phyloP scores from a whole-genome alignment of 2,888 invertebrate species.

The Deilephila porcellus region DNA sequence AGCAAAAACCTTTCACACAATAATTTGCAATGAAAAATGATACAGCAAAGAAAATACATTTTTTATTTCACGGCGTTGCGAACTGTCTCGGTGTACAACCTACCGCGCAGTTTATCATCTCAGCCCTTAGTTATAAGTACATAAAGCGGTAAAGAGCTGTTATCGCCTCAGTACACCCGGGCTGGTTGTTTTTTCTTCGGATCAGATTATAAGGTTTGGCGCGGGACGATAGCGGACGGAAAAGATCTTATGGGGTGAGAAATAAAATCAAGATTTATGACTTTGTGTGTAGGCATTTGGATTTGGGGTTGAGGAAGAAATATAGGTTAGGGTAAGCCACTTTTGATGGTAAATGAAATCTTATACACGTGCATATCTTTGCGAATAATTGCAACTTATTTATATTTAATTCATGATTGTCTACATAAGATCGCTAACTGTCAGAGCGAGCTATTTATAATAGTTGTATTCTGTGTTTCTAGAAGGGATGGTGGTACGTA shows the following conservation, averaged over 20 bases:
- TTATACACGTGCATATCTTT: no score
- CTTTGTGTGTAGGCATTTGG: neutral
- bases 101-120: conserved; percentile 21
- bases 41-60: neutral
- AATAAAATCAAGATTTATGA: conserved; percentile 19
- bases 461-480: no score
- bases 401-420: no score
- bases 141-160: conserved; percentile 17
- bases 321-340: no score
- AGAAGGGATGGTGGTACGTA: no score
- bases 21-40: neutral
- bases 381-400: no score
- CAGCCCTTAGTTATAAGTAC: conserved; percentile 21
- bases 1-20: neutral
- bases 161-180: conserved; percentile 16
- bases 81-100: neutral
- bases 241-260: conserved; percentile 11
- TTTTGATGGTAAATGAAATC: no score
- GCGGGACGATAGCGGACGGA: conserved; percentile 10
- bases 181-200: neutral
- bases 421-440: no score
- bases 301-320: no score
- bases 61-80: neutral
- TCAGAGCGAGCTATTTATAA: no score
- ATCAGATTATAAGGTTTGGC: conserved; percentile 19